Evolutionary conservation across 2,888 invertebrate species (phyloP).

Genomic region (Tetramorium bicarinatum): DNA sequence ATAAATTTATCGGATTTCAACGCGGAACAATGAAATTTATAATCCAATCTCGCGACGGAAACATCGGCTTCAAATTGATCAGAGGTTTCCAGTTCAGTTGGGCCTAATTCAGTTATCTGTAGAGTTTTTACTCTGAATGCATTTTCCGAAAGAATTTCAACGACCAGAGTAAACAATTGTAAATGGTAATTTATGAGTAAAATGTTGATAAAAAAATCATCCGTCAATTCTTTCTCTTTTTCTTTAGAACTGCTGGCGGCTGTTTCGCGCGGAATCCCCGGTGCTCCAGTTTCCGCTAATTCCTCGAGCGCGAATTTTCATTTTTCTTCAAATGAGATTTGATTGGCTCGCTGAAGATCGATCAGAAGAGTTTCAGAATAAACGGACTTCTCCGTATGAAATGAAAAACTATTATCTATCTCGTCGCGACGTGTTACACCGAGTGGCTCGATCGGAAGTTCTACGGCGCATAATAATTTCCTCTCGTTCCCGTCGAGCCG

Average conservation of each 20-base stretch:
- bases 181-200: background rate
- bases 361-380: background rate
- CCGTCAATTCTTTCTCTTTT: background rate
- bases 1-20: background rate
- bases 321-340: background rate
- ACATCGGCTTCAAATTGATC: background rate
- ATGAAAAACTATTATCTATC: slow-evolving; percentile 9
- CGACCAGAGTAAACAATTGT: background rate
- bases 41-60: background rate
- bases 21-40: background rate
- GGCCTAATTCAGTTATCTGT: background rate
- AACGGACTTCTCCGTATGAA: background rate
- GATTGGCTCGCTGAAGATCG: background rate
- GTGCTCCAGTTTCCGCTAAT: background rate
- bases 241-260: background rate
- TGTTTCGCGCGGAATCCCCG: no score
- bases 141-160: background rate
- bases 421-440: slow-evolving; percentile 7
- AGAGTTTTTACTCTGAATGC: background rate
- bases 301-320: background rate
- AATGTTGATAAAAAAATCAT: background rate
- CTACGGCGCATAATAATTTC: slow-evolving; percentile 33
- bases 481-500: slow-evolving; percentile 14
- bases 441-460: slow-evolving; percentile 34
- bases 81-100: background rate